Evolutionary conservation across 1,140 invertebrate genomes (phyloP), one percentile per base, ranked within the genome.

Genomic region (Cyclina sinensis): DNA sequence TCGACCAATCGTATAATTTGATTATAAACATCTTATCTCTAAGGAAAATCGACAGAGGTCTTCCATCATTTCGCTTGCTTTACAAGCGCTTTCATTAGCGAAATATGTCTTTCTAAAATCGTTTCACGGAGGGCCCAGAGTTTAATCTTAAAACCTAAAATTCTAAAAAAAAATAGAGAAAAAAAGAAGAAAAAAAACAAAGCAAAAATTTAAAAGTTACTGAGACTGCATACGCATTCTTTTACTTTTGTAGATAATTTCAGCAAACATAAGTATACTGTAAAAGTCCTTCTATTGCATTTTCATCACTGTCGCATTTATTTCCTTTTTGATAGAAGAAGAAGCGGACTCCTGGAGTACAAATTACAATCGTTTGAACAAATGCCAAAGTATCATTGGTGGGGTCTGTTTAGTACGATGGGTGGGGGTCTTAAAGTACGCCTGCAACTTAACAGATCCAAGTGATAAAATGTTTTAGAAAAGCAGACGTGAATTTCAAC

Each of bases 1-100:
- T 82, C 80, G 78, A 51, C 78, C 62, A 82, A 88, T 82, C 65
- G 51, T 5, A 74, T 21, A 48, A 76, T 65, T 57, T 43, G 32
- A 76, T 86, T 62, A 76, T 70, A 57, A 74, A 51, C 48, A 51
- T 65, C 37, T 57, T 80, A 51, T 79, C 74, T 57, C 14, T 16
- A 27, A n/a, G 30, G 12, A 62, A 24, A 68, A 87, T 87, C 62
- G 59, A 46, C 86, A 70, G 48, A 76, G 76, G 70, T 54, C 57
- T 46, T 62, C 74, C 24, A 57, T 87, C 74, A 79, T 48, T 65
- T 83, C 21, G 27, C 81, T 68, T n/a, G 59, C 39, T n/a, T 48
- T 37, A 37, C 85, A 78, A 76, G 30, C 65, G 37, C 18, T 54
- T 68, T 82, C 27, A 57, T 70, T 73, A 88, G 65, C 32, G 27